Evolutionary conservation across 2,797 vertebrate species (phyloP).

Genomic region (Kryptopterus vitreolus): DNA sequence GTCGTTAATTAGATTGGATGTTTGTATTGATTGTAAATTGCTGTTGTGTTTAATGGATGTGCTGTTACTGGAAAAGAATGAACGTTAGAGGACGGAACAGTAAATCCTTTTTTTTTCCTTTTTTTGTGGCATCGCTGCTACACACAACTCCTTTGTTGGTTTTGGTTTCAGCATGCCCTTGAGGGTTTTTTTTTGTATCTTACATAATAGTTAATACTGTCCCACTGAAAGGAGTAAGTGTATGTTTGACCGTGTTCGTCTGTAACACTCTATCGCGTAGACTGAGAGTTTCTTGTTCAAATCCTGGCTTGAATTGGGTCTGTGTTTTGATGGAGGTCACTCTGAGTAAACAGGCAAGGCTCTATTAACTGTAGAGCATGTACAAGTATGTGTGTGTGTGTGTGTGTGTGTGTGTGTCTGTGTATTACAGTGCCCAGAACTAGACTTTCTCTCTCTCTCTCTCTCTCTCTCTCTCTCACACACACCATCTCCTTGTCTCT

Average conservation of each 20-base stretch:
- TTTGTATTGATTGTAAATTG: not conserved
- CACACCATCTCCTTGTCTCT: too few species aligned
- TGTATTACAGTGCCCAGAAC: conserved; percentile 1
- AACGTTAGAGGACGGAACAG: not conserved
- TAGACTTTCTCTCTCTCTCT: too few species aligned
- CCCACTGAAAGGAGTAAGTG: conserved; percentile 36
- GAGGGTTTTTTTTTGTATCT: conserved; percentile 10
- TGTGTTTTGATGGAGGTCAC: conserved; percentile 65
- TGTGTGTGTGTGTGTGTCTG: conserved; percentile 18
- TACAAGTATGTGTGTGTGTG: conserved; percentile 28
- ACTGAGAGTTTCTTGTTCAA: conserved; percentile 46
- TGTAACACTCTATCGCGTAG: not conserved
- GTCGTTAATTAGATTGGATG: too few species aligned
- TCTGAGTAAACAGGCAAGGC: conserved; percentile 66
- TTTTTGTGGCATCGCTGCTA: not conserved
- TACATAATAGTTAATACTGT: conserved; percentile 19
- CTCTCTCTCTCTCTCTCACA: too few species aligned
- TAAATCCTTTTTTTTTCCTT: not conserved
- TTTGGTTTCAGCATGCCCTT: not conserved
- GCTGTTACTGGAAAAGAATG: not conserved
- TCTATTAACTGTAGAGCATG: conserved; percentile 39
- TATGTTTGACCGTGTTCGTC: conserved; percentile 38
- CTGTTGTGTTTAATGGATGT: not conserved
- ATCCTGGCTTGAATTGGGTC: conserved; percentile 62
- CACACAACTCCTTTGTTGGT: not conserved